Percentiles rank a stretch among this genome's conserved stretches.
phyloP scores from a whole-genome alignment of 2,888 invertebrate genomes.

The Mesoligia furuncula region DNA sequence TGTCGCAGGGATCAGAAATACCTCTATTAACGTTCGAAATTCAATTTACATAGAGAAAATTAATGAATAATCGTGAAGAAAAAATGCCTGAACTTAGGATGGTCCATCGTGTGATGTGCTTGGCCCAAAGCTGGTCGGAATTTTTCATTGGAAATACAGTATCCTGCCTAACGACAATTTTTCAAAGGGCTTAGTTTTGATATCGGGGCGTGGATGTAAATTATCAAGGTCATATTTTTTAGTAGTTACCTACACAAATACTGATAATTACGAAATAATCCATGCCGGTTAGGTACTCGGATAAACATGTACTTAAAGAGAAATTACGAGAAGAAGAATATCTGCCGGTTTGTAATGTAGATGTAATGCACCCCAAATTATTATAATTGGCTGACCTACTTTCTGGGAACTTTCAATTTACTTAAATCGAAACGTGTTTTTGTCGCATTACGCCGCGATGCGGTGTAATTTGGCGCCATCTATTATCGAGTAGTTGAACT shows the following conservation, averaged over 20 bases:
- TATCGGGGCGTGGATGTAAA: constrained; percentile 34
- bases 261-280: constrained; percentile 32
- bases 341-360: constrained; percentile 16
- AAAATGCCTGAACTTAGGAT: constrained; percentile 16
- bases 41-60: constrained; percentile 27
- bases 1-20: constrained; percentile 16
- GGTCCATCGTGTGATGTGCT: constrained; percentile 26
- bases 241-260: constrained; percentile 26
- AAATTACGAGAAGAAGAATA: constrained; percentile 19
- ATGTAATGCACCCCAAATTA: constrained; percentile 8
- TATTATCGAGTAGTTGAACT: constrained; percentile 43
- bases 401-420: constrained; percentile 7
- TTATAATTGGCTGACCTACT: constrained; percentile 40
- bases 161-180: constrained; percentile 17
- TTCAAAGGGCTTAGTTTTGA: not conserved
- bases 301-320: not conserved
- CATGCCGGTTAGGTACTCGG: constrained; percentile 10
- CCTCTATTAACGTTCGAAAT: constrained; percentile 14
- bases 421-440: constrained; percentile 46
- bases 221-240: constrained; percentile 39
- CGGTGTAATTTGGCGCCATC: constrained; percentile 49
- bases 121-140: constrained; percentile 1
- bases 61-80: not conserved
- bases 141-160: not conserved
- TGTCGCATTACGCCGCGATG: constrained; percentile 45